Base-by-base conservation (phyloP, 2,113 vertebrate species). In the Sakesphorus luctuosus region DNA sequence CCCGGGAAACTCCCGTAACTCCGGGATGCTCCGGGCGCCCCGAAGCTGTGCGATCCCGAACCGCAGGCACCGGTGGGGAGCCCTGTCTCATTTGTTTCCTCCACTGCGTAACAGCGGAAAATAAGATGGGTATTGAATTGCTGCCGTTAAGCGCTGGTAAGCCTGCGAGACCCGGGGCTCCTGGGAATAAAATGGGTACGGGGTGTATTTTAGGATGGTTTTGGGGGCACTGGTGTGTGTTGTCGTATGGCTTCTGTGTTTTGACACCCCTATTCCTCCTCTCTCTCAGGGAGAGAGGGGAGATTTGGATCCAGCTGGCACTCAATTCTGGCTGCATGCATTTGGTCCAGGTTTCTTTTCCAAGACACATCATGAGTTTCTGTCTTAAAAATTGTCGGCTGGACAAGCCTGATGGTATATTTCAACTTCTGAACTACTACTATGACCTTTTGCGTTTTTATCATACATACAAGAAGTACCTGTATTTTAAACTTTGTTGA, bases 301-400 rank as follows among this genome's bases (percentile, higher is more conserved):
- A 35, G 24, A 49, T 74, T 66, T 71, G 75, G 68, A 23, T 87
- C 68, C 21, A 59, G 2, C 33, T 80, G 78, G 21, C 68, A 84
- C 10, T 80, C 25, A 4, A 6, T 89, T 33, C 49, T 14, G 19
- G 47, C 90, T 84, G 47, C 2, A 33, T 63, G 38, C 38, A 15
- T 14, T 21, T 36, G 31, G 18, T 84, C 46, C 14, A 25, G 72
- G 74, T 84, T 95, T 88, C 84, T 68, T 80, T 91, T 87, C 84
- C 63, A 74, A 93, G 66, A 73, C 66, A 3, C 43, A 24, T 47
- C 36, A 25, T 50, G 76, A 95, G 74, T 68, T 65, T 72, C 55
- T 65, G 7, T 63, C 82, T 97, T 93, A 61, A 85, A 93, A 93
- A 93, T 35, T 94, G 94, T 82, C 47, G 33, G 10, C 46, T 93